Evolutionary conservation across 2,888 invertebrate genomes (phyloP).

Genomic region (Andrena trimmerana): DNA sequence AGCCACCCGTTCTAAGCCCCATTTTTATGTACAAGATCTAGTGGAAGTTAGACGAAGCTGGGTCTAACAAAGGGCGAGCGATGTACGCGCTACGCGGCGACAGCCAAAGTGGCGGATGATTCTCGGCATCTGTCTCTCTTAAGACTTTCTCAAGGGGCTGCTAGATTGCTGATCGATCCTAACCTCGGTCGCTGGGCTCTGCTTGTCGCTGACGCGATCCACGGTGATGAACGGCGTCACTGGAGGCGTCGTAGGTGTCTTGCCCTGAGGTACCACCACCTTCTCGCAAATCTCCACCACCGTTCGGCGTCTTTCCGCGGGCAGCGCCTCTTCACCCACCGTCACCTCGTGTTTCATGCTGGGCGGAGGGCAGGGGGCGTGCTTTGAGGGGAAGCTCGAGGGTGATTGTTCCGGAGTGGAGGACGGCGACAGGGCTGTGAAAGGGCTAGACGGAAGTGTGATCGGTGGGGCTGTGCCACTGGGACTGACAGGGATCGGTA

Average conservation of each 20-base stretch:
- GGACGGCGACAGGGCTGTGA: constrained; percentile 23
- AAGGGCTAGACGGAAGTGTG: constrained; percentile 22
- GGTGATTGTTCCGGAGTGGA: constrained; percentile 36
- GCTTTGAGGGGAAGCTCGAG: constrained; percentile 39
- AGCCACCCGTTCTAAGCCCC: constrained; percentile 41
- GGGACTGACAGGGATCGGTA: constrained; percentile 66
- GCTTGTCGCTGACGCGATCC: constrained; percentile 76
- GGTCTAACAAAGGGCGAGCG: constrained; percentile 47
- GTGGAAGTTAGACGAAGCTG: constrained; percentile 60
- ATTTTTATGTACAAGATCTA: constrained; percentile 68
- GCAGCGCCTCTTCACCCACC: constrained; percentile 66
- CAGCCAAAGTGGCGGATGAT: constrained; percentile 49
- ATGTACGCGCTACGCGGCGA: constrained; percentile 69
- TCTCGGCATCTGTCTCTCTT: constrained; percentile 33
- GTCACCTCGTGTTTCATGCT: constrained; percentile 65
- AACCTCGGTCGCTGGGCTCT: constrained; percentile 73
- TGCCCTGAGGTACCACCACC: constrained; percentile 78
- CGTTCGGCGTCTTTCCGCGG: constrained; percentile 76
- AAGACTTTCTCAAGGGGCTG: constrained; percentile 69
- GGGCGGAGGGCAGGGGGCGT: constrained; percentile 34
- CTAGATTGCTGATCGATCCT: constrained; percentile 74
- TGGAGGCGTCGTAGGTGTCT: constrained; percentile 71
- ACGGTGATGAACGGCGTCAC: constrained; percentile 81
- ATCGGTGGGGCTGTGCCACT: constrained; percentile 8
- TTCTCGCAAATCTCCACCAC: constrained; percentile 83